Conservation (phyloP, 2,113 vertebrate genomes). For the Noctilio leporinus region DNA sequence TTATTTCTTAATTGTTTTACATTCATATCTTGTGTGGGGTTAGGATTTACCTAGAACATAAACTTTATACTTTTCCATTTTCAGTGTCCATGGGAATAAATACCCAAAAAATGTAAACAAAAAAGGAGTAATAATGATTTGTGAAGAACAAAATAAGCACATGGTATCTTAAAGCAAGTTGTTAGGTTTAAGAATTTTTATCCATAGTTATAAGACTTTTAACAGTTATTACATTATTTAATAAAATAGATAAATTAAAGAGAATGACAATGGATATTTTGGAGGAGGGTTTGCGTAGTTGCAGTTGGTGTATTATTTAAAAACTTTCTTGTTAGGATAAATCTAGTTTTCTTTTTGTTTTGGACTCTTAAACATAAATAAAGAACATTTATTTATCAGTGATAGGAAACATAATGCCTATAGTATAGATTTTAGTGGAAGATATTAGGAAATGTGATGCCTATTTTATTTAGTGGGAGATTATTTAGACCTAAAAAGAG, state of each 20-base stretch:
- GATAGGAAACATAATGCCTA: background rate
- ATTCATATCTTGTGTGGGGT: background rate
- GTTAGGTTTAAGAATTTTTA: background rate
- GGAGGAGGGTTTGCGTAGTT: background rate
- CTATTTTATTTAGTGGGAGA: background rate
- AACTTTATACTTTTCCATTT: background rate
- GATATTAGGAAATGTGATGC: background rate
- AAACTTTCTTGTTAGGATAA: background rate
- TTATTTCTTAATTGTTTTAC: background rate
- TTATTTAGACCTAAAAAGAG: background rate
- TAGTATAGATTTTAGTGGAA: background rate
- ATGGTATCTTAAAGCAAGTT: background rate
- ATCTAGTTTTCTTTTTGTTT: background rate
- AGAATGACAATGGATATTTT: background rate
- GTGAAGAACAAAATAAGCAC: background rate
- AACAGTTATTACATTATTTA: background rate
- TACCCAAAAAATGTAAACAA: background rate
- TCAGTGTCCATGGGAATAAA: background rate
- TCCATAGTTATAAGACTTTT: background rate
- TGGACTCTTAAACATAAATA: background rate
- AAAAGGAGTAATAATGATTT: background rate
- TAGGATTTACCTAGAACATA: background rate
- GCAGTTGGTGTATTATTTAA: background rate
- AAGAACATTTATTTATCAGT: background rate
- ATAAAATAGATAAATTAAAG: background rate